phyloP scores from a whole-genome alignment of 1,140 invertebrate genomes.

The Aricia agestis region DNA sequence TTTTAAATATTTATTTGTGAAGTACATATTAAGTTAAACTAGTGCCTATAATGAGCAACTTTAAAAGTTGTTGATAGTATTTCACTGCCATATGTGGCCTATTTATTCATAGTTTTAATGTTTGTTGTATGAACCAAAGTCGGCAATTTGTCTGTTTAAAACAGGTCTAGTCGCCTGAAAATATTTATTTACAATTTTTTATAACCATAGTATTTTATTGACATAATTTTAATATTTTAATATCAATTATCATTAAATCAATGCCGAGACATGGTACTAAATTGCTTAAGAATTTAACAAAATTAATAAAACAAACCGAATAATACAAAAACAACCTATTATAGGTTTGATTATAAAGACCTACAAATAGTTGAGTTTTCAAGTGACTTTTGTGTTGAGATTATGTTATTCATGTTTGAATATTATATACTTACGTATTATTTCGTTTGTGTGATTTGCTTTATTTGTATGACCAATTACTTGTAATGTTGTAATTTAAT shows the following conservation, averaged over 20 bases:
- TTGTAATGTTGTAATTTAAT: neutral
- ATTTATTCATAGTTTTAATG: constrained; percentile 41
- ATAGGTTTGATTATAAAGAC: neutral
- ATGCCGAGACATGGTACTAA: neutral
- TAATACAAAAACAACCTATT: neutral
- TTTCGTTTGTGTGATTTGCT: neutral
- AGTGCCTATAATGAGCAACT: constrained; percentile 2
- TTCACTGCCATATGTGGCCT: constrained; percentile 61
- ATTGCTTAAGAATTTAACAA: neutral
- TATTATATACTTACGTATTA: neutral
- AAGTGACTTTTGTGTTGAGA: neutral
- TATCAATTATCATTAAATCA: neutral
- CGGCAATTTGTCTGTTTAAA: constrained; percentile 45
- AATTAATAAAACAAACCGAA: neutral
- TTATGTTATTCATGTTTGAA: neutral
- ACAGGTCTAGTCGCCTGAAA: constrained; percentile 58
- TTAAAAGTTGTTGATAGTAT: constrained; percentile 21
- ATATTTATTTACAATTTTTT: constrained; percentile 38
- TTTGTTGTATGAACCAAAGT: constrained; percentile 46
- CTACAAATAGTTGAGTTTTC: neutral
- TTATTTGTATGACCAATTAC: neutral
- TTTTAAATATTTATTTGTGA: neutral
- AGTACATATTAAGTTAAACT: constrained; percentile 3
- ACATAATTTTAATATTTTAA: neutral
- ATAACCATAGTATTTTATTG: constrained; percentile 18